phyloP scores from a whole-genome alignment of 1,140 invertebrate genomes.

The Ceratina calcarata region DNA sequence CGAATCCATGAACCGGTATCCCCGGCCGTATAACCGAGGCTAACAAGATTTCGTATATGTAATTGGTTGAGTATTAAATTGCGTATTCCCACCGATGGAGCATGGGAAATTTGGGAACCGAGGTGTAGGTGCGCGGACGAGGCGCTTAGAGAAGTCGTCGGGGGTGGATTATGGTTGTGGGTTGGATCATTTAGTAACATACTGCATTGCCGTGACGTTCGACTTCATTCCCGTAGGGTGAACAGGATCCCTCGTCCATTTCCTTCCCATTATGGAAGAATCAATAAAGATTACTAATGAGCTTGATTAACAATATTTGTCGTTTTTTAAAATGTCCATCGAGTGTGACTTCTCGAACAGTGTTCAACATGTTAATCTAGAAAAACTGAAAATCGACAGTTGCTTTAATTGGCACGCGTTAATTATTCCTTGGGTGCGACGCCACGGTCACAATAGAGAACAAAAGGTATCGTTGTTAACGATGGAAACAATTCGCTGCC shows the following conservation, averaged over 20 bases:
- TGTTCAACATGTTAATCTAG: background rate
- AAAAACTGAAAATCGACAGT: background rate
- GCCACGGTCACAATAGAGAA: conserved; percentile 7
- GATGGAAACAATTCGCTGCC: conserved; percentile 55
- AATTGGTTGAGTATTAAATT: conserved; percentile 82
- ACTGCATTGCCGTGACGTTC: conserved; percentile 76
- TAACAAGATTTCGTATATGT: conserved; percentile 81
- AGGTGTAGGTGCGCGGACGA: conserved; percentile 50
- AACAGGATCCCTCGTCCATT: background rate
- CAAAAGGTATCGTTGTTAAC: conserved; percentile 21
- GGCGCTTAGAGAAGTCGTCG: conserved; percentile 41
- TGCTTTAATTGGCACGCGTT: background rate
- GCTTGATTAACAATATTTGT: background rate
- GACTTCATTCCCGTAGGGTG: conserved; percentile 53
- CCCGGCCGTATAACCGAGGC: conserved; percentile 76
- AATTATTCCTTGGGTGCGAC: background rate
- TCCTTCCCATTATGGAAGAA: background rate
- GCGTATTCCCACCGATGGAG: conserved; percentile 74
- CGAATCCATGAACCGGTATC: conserved; percentile 60
- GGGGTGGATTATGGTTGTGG: conserved; percentile 75
- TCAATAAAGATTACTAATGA: background rate
- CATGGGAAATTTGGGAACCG: conserved; percentile 56
- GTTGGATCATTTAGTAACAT: conserved; percentile 80
- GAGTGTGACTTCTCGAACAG: background rate
- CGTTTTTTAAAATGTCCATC: background rate